phyloP scores from a whole-genome alignment of 2,797 vertebrate genomes.

The Iguana delicatissima region DNA sequence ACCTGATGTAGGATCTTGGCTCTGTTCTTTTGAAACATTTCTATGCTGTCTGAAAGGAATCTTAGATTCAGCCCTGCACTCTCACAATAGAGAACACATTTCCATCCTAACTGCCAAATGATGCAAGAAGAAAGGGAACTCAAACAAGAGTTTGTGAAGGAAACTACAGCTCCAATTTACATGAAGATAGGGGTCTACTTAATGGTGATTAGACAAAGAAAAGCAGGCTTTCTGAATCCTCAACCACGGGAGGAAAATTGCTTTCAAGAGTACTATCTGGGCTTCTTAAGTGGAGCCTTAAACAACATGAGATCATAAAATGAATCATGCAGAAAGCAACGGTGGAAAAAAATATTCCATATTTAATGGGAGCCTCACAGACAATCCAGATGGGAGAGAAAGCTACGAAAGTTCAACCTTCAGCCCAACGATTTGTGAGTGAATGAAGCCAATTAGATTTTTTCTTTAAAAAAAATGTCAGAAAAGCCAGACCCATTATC shows the following conservation, averaged over 20 bases:
- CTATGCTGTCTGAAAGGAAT: constrained; percentile 7
- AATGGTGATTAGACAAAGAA: neutral
- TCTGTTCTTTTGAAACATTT: neutral
- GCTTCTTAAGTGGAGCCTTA: constrained; percentile 33
- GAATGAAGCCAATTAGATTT: constrained; percentile 6
- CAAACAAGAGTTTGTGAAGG: rapidly evolving
- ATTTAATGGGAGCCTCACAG: neutral
- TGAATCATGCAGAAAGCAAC: neutral
- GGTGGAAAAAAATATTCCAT: neutral
- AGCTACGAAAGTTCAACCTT: neutral
- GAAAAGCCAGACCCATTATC: neutral
- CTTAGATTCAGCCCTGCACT: constrained; percentile 5
- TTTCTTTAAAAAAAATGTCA: neutral
- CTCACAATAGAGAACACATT: neutral
- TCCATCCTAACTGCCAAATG: neutral
- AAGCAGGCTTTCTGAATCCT: neutral
- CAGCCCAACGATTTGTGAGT: neutral
- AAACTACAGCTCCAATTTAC: neutral
- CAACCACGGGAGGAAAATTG: rapidly evolving
- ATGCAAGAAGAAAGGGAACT: neutral
- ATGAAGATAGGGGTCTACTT: neutral
- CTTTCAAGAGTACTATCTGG: rapidly evolving
- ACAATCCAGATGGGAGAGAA: neutral
- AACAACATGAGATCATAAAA: neutral
- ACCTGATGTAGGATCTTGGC: too few species aligned